A percentile compares a stretch with the other conserved stretches of the same genome.
Conservation (phyloP, 2,888 invertebrate species). For the Heliothis peltigera region DNA sequence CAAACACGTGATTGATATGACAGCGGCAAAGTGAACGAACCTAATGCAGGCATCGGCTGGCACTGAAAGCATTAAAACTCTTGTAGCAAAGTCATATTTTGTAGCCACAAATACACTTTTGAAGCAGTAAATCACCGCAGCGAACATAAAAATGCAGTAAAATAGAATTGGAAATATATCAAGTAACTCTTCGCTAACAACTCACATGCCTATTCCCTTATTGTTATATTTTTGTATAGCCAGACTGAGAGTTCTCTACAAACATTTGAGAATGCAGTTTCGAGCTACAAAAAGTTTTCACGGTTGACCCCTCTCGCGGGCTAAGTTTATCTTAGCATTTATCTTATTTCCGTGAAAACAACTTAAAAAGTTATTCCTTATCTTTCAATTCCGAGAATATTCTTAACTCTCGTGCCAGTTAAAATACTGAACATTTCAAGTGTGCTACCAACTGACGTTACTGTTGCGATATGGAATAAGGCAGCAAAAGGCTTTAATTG, state of each 20-base stretch:
- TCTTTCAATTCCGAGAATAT: constrained; percentile 78
- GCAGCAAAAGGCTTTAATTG: constrained; percentile 19
- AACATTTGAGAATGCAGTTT: constrained; percentile 55
- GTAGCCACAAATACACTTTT: constrained; percentile 76
- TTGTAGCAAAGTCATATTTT: constrained; percentile 77
- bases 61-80: constrained; percentile 77
- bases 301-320: constrained; percentile 69
- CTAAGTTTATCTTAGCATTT: constrained; percentile 81
- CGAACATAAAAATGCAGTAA: constrained; percentile 73
- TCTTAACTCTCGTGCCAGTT: constrained; percentile 60
- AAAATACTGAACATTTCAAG: constrained; percentile 53
- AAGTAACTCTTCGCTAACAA: constrained; percentile 44
- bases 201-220: constrained; percentile 27
- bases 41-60: constrained; percentile 71
- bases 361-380: constrained; percentile 75
- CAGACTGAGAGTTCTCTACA: constrained; percentile 15
- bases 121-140: constrained; percentile 76
- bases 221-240: constrained; percentile 20
- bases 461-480: constrained; percentile 37
- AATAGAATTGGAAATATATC: constrained; percentile 71
- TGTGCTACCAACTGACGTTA: constrained; percentile 31
- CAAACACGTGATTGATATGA: constrained; percentile 71
- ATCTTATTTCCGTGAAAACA: constrained; percentile 85
- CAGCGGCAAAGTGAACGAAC: constrained; percentile 76
- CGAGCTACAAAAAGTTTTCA: constrained; percentile 71